Evolutionary conservation across 2,797 vertebrate species (phyloP).

Genomic region (Poecilia gillii): DNA sequence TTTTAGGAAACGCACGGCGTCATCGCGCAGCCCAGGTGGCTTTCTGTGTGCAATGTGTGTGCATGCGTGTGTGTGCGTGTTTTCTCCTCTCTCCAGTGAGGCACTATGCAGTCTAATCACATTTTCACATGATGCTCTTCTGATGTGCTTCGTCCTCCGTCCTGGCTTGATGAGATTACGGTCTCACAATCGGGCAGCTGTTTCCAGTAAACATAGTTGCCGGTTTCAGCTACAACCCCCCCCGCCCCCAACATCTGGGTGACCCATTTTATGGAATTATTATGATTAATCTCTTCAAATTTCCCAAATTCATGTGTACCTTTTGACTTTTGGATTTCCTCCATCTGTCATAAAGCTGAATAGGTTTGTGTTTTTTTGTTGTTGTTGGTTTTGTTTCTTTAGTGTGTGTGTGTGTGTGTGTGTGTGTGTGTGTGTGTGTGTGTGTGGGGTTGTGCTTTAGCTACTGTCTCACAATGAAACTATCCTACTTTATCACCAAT

Average conservation of each 20-base stretch:
- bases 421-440: background rate
- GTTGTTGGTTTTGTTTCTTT: background rate
- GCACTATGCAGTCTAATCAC: slow-evolving; percentile 53
- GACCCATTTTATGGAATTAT: slow-evolving; percentile 72
- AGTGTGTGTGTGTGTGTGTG: background rate
- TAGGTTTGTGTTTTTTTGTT: slow-evolving; percentile 10
- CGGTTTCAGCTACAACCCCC: slow-evolving; percentile 41
- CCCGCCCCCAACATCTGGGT: slow-evolving; percentile 62
- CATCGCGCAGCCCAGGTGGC: slow-evolving; percentile 10
- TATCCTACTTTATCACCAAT: background rate
- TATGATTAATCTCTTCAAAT: slow-evolving; percentile 62
- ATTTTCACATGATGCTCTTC: slow-evolving; percentile 53
- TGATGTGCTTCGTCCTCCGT: slow-evolving; percentile 44
- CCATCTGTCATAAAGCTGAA: slow-evolving; percentile 53
- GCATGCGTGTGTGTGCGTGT: background rate
- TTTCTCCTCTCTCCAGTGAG: slow-evolving; percentile 6
- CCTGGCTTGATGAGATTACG: slow-evolving; percentile 60
- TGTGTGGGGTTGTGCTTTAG: slow-evolving; percentile 7
- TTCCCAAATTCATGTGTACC: slow-evolving; percentile 48
- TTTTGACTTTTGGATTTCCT: slow-evolving; percentile 64
- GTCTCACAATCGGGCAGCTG: slow-evolving; percentile 42
- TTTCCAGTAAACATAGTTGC: slow-evolving; percentile 64
- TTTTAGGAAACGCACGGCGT: background rate
- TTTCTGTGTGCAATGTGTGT: slow-evolving; percentile 18
- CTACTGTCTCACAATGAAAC: background rate